These are phyloP conservation scores for Hartigia nigra DNA, from an alignment of 2,888 invertebrate genomes.

Conservation along the genomic window DNA sequence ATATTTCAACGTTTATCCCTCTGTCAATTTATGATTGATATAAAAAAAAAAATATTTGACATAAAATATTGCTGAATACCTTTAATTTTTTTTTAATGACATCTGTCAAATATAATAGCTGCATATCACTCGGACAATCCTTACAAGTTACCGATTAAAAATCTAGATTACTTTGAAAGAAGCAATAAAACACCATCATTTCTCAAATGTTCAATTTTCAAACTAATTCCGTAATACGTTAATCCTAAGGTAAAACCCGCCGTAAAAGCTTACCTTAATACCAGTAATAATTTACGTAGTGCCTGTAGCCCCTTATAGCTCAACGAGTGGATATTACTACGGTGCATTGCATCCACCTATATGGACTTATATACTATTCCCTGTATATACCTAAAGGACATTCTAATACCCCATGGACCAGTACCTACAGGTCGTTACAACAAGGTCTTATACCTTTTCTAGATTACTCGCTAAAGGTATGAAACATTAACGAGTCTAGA, in stretches of 20 bases:
- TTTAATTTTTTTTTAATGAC: neutral
- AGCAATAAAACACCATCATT: neutral
- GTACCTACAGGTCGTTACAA: neutral
- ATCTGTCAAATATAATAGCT: neutral
- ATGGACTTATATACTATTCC: neutral
- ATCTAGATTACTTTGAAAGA: neutral
- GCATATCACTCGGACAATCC: neutral
- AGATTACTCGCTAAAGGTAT: neutral
- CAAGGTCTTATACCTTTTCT: neutral
- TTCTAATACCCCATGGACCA: neutral
- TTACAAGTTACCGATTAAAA: neutral
- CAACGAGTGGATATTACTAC: slow-evolving; percentile 4
- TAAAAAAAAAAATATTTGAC: neutral
- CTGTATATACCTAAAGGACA: neutral
- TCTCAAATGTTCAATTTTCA: slow-evolving; percentile 6
- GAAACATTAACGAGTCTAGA: neutral
- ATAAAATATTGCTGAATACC: neutral
- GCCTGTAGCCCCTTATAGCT: slow-evolving; percentile 3
- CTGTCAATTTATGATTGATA: neutral
- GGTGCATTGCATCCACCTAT: neutral
- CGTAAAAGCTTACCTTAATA: slow-evolving; percentile 13
- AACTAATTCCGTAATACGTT: slow-evolving; percentile 13
- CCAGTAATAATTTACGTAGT: slow-evolving; percentile 5
- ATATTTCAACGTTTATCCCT: neutral
- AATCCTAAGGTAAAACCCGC: slow-evolving; percentile 2